Conservation (phyloP, 2,113 vertebrate species). For the Amphiprion ocellaris region DNA sequence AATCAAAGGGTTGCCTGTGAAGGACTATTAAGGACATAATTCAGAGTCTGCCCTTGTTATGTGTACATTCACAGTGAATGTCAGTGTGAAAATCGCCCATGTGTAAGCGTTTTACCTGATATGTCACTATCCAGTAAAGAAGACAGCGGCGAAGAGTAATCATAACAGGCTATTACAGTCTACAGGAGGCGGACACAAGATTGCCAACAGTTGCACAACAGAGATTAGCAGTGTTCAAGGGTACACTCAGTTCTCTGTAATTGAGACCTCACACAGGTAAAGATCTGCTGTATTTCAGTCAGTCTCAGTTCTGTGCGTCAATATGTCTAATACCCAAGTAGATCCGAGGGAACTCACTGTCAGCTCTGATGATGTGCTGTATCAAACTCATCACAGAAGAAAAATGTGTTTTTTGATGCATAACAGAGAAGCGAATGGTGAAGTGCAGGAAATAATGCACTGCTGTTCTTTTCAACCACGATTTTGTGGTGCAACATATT, state of each 20-base stretch:
- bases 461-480: no score
- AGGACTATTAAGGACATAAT: constrained; percentile 35
- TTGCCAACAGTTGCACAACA: background rate
- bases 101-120: background rate
- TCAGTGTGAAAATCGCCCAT: constrained; percentile 6
- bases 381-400: no score
- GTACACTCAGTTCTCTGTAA: background rate
- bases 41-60: constrained; percentile 18
- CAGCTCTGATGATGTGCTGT: background rate
- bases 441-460: no score
- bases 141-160: background rate
- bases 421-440: no score
- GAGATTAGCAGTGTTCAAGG: constrained; percentile 5
- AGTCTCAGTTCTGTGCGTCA: background rate
- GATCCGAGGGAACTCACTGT: no score
- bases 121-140: constrained; percentile 9
- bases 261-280: no score
- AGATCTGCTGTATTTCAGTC: background rate
- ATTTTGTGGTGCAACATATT: no score
- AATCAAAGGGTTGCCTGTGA: constrained; percentile 39
- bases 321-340: background rate
- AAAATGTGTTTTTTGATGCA: no score
- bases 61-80: background rate
- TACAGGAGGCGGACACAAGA: background rate
- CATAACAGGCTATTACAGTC: background rate